Evolutionary conservation across 2,797 vertebrate species (phyloP).

Genomic region (Bovichtus variegatus): DNA sequence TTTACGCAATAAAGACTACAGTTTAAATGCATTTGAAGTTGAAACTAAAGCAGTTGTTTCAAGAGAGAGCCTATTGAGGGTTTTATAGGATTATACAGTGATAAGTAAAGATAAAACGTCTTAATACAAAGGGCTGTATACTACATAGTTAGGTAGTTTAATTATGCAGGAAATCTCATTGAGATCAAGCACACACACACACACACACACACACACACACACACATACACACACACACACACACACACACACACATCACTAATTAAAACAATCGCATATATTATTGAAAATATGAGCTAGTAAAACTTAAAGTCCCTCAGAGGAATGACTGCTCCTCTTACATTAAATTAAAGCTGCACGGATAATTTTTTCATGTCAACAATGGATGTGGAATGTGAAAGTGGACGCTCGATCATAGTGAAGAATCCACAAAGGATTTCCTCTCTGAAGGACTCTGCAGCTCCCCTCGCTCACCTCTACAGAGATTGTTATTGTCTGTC

Average conservation of each 20-base stretch:
- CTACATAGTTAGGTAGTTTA: not conserved
- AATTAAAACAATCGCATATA: slow-evolving; percentile 13
- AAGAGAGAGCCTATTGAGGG: not conserved
- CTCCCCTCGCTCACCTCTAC: not conserved
- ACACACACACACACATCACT: too few relatives aligned
- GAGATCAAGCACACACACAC: slow-evolving; percentile 3
- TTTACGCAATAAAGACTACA: not conserved
- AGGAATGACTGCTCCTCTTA: not conserved
- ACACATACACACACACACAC: not conserved
- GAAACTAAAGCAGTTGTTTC: not conserved
- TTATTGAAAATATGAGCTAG: slow-evolving; percentile 6
- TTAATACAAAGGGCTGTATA: not conserved
- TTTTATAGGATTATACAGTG: not conserved
- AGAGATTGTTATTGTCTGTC: not conserved
- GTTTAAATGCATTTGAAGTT: not conserved
- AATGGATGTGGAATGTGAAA: not conserved
- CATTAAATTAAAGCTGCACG: not conserved
- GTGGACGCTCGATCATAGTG: not conserved
- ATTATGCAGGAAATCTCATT: not conserved
- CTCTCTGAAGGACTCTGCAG: not conserved
- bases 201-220: too few relatives aligned
- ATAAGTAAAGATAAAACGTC: not conserved
- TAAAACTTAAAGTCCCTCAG: slow-evolving; percentile 7
- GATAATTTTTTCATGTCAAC: slow-evolving; percentile 6
- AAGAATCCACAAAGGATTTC: not conserved